Percentiles rank a stretch among this genome's conserved stretches.
These are phyloP conservation scores for Mungos mungo DNA, from an alignment of 2,113 vertebrate genomes.

Conservation along the genomic window DNA sequence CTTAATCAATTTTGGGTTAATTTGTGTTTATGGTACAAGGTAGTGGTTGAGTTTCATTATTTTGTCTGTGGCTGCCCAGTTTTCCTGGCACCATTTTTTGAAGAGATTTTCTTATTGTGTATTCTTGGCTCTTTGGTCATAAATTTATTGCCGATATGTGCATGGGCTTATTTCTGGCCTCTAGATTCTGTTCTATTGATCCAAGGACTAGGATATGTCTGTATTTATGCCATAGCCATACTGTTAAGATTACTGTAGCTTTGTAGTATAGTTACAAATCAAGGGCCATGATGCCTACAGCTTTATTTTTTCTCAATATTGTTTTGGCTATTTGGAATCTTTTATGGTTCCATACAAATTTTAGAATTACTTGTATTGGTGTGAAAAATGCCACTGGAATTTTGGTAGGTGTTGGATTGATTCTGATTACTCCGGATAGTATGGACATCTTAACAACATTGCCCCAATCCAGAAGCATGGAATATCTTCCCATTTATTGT, in stretches of 20 bases:
- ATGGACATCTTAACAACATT: background rate
- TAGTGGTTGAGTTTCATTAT: background rate
- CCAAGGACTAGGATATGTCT: background rate
- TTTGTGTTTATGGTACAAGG: background rate
- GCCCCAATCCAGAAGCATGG: background rate
- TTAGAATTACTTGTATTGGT: background rate
- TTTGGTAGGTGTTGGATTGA: background rate
- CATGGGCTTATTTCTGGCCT: background rate
- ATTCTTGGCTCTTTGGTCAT: background rate
- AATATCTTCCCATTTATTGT: background rate
- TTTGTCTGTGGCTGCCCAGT: background rate
- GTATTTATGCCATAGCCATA: background rate
- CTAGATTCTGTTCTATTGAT: background rate
- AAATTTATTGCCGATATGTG: background rate
- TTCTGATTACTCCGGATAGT: background rate
- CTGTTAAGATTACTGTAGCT: background rate
- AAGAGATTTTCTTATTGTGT: background rate
- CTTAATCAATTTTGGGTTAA: background rate
- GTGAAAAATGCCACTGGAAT: background rate
- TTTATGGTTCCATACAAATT: background rate
- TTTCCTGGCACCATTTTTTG: background rate
- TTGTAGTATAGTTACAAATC: background rate
- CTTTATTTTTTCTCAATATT: background rate
- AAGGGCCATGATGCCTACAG: background rate
- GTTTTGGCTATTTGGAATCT: background rate